These are phyloP conservation scores for Hemicordylus capensis DNA, from an alignment of 2,113 vertebrate species.

Conservation along the genomic window DNA sequence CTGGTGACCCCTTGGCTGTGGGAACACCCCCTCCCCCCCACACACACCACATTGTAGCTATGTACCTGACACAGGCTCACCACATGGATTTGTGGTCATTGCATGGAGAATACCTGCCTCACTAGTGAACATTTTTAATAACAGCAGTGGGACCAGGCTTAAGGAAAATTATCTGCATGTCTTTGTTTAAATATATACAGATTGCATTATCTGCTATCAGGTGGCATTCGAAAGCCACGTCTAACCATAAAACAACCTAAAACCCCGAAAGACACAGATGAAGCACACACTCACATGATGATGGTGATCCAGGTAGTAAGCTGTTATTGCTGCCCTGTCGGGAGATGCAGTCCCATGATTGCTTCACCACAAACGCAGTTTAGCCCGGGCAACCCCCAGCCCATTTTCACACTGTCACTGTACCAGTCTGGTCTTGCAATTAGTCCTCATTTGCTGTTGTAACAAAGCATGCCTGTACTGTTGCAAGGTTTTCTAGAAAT, in stretches of 20 bases:
- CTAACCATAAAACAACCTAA: neutral
- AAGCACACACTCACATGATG: neutral
- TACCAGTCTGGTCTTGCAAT: neutral
- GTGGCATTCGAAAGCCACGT: neutral
- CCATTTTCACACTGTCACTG: neutral
- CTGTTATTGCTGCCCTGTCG: neutral
- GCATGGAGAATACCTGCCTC: neutral
- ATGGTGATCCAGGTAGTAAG: neutral
- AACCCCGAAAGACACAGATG: neutral
- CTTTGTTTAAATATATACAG: neutral
- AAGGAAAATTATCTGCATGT: neutral
- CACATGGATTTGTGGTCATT: neutral
- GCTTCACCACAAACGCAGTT: neutral
- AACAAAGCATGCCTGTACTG: neutral
- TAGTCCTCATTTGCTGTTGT: neutral
- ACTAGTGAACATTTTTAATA: neutral
- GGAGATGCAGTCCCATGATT: too few species aligned
- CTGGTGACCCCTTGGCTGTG: too few species aligned
- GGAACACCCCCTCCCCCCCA: too few species aligned
- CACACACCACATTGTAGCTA: too few species aligned
- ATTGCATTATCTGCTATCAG: neutral
- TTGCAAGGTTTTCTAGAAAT: neutral
- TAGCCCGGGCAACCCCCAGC: neutral
- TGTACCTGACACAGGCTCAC: neutral
- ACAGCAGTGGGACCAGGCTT: neutral